phyloP scores from a whole-genome alignment of 2,113 vertebrate species.

The Uria lomvia region DNA sequence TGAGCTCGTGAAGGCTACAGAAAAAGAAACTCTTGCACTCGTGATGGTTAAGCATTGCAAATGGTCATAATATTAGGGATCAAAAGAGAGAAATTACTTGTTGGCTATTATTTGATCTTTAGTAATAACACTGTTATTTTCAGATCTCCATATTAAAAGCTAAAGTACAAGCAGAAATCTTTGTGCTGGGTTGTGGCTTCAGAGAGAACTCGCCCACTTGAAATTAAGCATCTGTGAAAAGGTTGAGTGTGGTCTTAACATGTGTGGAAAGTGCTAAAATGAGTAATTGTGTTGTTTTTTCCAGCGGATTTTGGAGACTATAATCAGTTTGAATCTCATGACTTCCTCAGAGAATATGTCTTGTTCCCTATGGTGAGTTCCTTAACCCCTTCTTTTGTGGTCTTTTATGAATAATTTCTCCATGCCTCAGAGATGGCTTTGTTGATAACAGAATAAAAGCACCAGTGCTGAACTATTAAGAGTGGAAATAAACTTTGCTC shows the following conservation, averaged over 20 bases:
- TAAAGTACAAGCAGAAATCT: conserved; percentile 1
- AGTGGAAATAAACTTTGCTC: neutral
- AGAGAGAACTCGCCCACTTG: neutral
- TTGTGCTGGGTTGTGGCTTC: conserved; percentile 2
- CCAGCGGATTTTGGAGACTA: conserved; percentile 95
- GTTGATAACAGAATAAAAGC: neutral
- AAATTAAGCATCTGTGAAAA: conserved; percentile 28
- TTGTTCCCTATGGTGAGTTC: conserved; percentile 95
- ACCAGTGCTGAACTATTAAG: neutral
- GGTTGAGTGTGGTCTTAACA: neutral
- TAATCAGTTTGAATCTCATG: conserved; percentile 89
- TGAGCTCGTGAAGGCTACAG: neutral
- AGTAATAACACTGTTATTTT: conserved; percentile 16
- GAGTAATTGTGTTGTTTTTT: conserved; percentile 48
- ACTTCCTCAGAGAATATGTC: conserved; percentile 93
- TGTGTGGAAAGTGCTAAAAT: conserved; percentile 19
- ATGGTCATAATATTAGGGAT: neutral
- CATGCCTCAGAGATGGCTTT: neutral
- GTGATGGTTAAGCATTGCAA: neutral
- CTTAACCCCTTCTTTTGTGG: neutral
- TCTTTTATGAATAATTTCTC: conserved; percentile 5
- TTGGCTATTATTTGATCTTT: conserved; percentile 18
- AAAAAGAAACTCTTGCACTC: neutral
- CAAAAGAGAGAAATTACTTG: conserved; percentile 16
- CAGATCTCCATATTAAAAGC: neutral